These are phyloP conservation scores for Atherinosoma microstoma DNA, from an alignment of 2,797 vertebrate species.

Conservation along the genomic window DNA sequence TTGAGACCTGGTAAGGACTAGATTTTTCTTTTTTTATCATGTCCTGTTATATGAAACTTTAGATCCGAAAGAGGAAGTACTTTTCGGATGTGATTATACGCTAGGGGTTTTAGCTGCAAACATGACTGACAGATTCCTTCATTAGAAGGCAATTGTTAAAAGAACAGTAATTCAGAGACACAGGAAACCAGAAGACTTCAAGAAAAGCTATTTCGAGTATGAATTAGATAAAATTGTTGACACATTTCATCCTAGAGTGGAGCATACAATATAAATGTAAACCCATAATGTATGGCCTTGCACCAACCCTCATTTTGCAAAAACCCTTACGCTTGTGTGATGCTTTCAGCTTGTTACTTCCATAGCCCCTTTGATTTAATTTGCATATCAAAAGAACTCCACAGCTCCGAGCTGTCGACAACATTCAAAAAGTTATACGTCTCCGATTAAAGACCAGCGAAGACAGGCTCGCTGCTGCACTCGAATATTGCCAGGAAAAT, in stretches of 20 bases:
- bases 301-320: slow-evolving; percentile 5
- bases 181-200: neutral
- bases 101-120: neutral
- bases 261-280: slow-evolving; percentile 9
- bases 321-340: slow-evolving; percentile 25
- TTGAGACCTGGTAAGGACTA: too few relatives aligned
- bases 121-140: neutral
- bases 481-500: slow-evolving; percentile 45
- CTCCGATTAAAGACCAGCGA: slow-evolving; percentile 38
- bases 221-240: neutral
- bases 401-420: slow-evolving; percentile 23
- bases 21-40: too few relatives aligned
- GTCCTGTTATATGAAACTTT: too few relatives aligned
- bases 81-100: neutral
- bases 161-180: neutral
- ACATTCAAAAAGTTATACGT: slow-evolving; percentile 46
- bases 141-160: neutral
- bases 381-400: slow-evolving; percentile 44
- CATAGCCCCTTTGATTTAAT: slow-evolving; percentile 20
- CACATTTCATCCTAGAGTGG: neutral
- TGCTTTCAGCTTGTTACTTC: slow-evolving; percentile 21
- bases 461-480: slow-evolving; percentile 19
- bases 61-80: neutral
- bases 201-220: neutral
- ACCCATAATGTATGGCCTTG: neutral